Evolutionary conservation across 2,888 invertebrate genomes (phyloP).

Genomic region (Alviniconcha strummeri): DNA sequence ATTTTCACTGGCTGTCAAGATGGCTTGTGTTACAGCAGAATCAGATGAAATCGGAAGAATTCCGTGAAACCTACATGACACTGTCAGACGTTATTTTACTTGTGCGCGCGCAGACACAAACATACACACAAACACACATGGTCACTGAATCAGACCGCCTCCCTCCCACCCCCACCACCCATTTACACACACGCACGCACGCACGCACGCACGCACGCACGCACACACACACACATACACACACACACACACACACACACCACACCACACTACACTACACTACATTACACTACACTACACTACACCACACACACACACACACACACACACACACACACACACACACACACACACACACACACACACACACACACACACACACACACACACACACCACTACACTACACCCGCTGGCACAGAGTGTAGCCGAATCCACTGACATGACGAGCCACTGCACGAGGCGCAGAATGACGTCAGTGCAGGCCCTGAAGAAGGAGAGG

Average conservation of each 20-base stretch:
- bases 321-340: not conserved
- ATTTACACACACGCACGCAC: no score
- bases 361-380: not conserved
- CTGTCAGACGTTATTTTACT: no score
- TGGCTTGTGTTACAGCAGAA: no score
- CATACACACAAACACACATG: no score
- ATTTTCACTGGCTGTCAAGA: no score
- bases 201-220: not conserved
- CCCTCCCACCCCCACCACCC: no score
- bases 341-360: not conserved
- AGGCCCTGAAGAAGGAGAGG: slow-evolving; percentile 52
- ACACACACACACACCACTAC: not conserved
- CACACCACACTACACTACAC: not conserved
- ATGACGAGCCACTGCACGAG: slow-evolving; percentile 60
- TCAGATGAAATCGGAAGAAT: no score
- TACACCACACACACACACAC: not conserved
- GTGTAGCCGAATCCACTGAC: slow-evolving; percentile 35
- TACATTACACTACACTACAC: no score
- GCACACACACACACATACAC: not conserved
- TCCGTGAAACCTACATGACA: no score
- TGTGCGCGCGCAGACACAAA: no score
- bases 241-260: not conserved
- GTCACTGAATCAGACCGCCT: no score
- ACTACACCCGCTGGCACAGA: no score
- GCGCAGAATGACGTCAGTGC: slow-evolving; percentile 52